phyloP scores from a whole-genome alignment of 2,888 invertebrate genomes.

The Dryadula phaetusa region DNA sequence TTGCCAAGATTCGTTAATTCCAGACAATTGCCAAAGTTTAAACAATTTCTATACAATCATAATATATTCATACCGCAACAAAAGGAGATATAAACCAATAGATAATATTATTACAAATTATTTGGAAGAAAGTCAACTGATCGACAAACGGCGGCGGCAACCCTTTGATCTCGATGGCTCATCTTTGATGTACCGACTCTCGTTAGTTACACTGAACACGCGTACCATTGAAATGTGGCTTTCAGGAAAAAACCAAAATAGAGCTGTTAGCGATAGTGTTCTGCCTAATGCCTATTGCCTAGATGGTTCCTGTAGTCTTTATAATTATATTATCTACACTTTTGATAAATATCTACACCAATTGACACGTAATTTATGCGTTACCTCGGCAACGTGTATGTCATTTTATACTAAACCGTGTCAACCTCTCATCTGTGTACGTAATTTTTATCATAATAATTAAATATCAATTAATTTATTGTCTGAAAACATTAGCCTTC shows the following conservation, averaged over 20 bases:
- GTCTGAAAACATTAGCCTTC: too few species aligned
- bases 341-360: too few species aligned
- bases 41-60: too few species aligned
- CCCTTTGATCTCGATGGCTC: constrained; percentile 65
- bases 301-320: neutral
- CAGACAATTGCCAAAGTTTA: too few species aligned
- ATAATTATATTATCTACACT: neutral
- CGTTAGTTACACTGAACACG: constrained; percentile 66
- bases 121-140: constrained; percentile 52
- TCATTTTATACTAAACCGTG: too few species aligned
- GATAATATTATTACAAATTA: constrained; percentile 49
- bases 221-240: constrained; percentile 53
- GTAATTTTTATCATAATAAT: too few species aligned
- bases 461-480: too few species aligned
- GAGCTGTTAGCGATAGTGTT: constrained; percentile 9
- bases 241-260: constrained; percentile 44
- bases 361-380: neutral
- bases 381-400: neutral
- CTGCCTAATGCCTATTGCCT: constrained; percentile 22
- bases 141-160: constrained; percentile 53
- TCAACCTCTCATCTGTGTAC: neutral
- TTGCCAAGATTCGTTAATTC: too few species aligned
- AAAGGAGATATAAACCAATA: constrained; percentile 39
- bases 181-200: constrained; percentile 64
- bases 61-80: too few species aligned